These are phyloP conservation scores for Notothenia coriiceps DNA, from an alignment of 2,113 vertebrate species.

Conservation along the genomic window DNA sequence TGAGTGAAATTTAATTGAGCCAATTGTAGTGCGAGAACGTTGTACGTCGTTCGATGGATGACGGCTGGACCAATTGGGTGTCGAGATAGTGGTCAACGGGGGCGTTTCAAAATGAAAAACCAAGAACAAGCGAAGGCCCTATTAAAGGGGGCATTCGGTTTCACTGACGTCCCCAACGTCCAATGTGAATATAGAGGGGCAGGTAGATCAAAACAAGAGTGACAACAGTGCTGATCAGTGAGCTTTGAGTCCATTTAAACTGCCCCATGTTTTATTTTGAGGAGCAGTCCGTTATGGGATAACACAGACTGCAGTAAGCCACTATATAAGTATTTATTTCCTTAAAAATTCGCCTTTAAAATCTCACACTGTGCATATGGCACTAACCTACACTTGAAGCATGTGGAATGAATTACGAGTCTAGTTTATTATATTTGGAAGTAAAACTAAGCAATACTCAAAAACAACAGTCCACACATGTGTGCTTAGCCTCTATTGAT, in stretches of 20 bases:
- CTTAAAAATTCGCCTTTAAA: neutral
- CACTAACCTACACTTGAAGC: no score
- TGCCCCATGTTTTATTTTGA: slow-evolving; percentile 2
- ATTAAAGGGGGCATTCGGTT: slow-evolving; percentile 47
- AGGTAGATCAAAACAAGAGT: slow-evolving; percentile 52
- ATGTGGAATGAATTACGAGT: no score
- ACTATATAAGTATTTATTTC: neutral
- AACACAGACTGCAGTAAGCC: neutral
- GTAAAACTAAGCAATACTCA: no score
- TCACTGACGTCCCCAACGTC: slow-evolving; percentile 67
- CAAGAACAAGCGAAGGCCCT: slow-evolving; percentile 38
- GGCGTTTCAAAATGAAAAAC: slow-evolving; percentile 40
- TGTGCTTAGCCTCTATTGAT: no score
- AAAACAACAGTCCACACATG: no score
- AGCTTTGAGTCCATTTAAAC: slow-evolving; percentile 39
- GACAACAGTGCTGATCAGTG: slow-evolving; percentile 68
- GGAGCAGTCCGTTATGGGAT: slow-evolving; percentile 29
- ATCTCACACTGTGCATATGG: no score
- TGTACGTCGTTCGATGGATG: slow-evolving; percentile 26
- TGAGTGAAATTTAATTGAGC: slow-evolving; percentile 67
- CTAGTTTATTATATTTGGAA: no score
- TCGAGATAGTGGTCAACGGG: slow-evolving; percentile 7
- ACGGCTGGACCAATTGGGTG: slow-evolving; percentile 66
- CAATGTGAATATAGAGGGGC: slow-evolving; percentile 66
- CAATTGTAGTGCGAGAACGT: neutral